Conservation (phyloP, 2,888 invertebrate genomes). For the Pogonocherus hispidulus region DNA sequence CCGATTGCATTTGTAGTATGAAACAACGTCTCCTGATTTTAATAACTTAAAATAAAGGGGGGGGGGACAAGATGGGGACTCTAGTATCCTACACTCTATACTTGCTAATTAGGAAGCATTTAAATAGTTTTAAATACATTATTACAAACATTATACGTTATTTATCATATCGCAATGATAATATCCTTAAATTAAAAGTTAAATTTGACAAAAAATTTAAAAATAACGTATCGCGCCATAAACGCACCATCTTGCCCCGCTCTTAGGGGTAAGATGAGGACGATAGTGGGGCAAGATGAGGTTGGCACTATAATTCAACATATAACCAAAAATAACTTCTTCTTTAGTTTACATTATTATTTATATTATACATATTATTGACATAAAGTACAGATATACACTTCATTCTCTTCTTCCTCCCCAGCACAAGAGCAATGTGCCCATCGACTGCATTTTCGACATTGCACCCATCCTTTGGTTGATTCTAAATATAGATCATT, state of each 20-base stretch:
- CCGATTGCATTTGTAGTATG: too few species aligned
- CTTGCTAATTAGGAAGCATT: constrained; percentile 4
- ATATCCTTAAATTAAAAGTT: neutral
- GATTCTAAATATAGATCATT: constrained; percentile 12
- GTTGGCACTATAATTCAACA: constrained; percentile 9
- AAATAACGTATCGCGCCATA: neutral
- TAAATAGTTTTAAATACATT: constrained; percentile 1
- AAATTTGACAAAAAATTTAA: constrained; percentile 1
- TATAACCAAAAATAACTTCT: neutral
- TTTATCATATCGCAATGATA: constrained; percentile 3
- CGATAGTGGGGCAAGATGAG: constrained; percentile 4
- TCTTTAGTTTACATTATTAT: too few species aligned
- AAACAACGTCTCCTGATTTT: too few species aligned
- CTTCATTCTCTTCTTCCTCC: constrained; percentile 11
- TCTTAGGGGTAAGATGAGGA: constrained; percentile 2
- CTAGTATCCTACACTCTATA: constrained; percentile 10
- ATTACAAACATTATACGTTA: constrained; percentile 2
- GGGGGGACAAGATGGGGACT: neutral
- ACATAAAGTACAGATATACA: constrained; percentile 1
- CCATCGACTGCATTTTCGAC: neutral
- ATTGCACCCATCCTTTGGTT: constrained; percentile 4
- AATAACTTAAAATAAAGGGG: too few species aligned
- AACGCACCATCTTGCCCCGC: neutral
- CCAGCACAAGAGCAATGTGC: constrained; percentile 16
- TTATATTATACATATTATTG: constrained; percentile 7